phyloP scores from a whole-genome alignment of 1,140 invertebrate genomes.

The Pseudomyrmex sp. region DNA sequence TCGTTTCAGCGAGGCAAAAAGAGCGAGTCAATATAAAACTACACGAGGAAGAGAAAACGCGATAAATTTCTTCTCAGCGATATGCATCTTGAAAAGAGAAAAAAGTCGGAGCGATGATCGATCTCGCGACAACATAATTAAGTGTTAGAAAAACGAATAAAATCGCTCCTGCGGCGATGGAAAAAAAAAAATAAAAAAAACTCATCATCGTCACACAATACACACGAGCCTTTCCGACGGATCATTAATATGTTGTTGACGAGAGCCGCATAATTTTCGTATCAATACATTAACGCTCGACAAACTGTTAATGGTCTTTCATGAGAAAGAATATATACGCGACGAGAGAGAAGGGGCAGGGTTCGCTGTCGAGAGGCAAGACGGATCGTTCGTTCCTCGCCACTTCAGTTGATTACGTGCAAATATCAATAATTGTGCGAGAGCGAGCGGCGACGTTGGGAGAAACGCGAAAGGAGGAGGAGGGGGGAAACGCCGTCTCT shows the following conservation, averaged over 20 bases:
- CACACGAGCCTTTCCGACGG: not conserved
- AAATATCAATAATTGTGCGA: slow-evolving; percentile 53
- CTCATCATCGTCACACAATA: not conserved
- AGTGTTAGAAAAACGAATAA: not conserved
- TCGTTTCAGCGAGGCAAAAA: not conserved
- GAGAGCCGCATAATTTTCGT: slow-evolving; percentile 25
- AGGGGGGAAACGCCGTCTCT: not conserved
- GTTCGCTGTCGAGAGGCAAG: not conserved
- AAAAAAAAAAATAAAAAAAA: not conserved
- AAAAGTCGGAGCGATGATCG: not conserved
- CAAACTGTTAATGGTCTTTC: slow-evolving; percentile 29
- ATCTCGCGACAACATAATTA: not conserved
- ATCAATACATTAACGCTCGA: slow-evolving; percentile 19
- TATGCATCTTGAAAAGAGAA: not conserved
- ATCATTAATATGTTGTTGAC: slow-evolving; percentile 17
- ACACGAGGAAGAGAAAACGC: not conserved
- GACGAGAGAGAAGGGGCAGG: not conserved
- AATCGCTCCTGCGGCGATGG: not conserved
- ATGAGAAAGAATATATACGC: not conserved
- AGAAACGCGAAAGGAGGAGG: slow-evolving; percentile 28
- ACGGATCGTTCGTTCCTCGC: not conserved
- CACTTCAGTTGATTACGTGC: slow-evolving; percentile 46
- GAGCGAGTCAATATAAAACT: not conserved
- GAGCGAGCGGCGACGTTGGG: not conserved
- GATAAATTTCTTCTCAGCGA: not conserved